Evolutionary conservation across 1,140 invertebrate genomes (phyloP).

Genomic region (Chironomus striatipennis): DNA sequence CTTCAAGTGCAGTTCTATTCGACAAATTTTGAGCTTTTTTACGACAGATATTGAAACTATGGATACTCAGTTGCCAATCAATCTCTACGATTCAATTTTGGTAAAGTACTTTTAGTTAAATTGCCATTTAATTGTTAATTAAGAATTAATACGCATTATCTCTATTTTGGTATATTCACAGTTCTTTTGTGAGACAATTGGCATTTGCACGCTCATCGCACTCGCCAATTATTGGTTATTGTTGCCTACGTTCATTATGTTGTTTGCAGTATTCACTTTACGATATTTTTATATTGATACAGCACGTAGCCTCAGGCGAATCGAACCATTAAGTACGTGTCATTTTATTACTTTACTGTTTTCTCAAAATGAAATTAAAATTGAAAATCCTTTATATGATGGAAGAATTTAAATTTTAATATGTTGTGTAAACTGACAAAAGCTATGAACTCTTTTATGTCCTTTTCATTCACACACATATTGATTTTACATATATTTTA

Average conservation of each 20-base stretch:
- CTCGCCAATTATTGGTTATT: conserved; percentile 72
- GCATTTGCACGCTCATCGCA: conserved; percentile 61
- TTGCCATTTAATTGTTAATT: conserved; percentile 45
- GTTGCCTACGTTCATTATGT: conserved; percentile 61
- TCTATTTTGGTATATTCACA: conserved; percentile 47
- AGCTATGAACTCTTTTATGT: too few species aligned
- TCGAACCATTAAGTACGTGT: conserved; percentile 69
- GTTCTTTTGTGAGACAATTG: conserved; percentile 55
- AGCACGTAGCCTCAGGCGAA: conserved; percentile 71
- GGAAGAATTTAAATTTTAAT: too few species aligned
- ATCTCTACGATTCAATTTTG: conserved; percentile 48
- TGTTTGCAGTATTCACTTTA: conserved; percentile 56
- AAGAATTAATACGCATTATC: conserved; percentile 49
- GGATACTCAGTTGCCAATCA: conserved; percentile 64
- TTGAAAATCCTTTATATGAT: neutral
- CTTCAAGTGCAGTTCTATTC: conserved; percentile 71
- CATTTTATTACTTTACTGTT: conserved; percentile 31
- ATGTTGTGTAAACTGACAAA: too few species aligned
- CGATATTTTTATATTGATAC: conserved; percentile 66
- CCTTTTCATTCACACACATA: too few species aligned
- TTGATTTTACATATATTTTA: too few species aligned
- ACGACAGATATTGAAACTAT: conserved; percentile 70
- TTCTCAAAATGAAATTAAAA: neutral
- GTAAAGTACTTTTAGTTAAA: conserved; percentile 47
- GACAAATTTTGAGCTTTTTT: conserved; percentile 67